These are phyloP conservation scores for Drosophila cardini DNA, from an alignment of 1,140 invertebrate species.

Conservation along the genomic window DNA sequence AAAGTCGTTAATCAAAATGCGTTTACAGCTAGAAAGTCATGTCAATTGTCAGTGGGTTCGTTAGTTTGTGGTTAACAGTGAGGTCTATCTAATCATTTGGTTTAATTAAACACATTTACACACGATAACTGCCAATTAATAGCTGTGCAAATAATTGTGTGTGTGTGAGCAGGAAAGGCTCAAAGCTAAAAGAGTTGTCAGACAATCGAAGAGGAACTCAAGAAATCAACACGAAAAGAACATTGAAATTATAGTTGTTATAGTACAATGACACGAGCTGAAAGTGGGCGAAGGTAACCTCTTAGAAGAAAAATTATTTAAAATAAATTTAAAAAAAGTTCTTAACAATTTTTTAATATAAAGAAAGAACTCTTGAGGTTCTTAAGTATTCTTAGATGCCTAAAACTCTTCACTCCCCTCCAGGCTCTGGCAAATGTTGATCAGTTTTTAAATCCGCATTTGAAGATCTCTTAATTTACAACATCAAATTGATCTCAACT, in stretches of 20 bases:
- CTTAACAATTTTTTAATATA: no score
- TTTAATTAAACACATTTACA: conserved; percentile 47
- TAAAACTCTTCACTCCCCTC: no score
- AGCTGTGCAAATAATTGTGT: conserved; percentile 15
- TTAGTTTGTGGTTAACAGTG: conserved; percentile 4
- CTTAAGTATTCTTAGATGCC: no score
- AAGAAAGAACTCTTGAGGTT: no score
- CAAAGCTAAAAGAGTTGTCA: conserved; percentile 22
- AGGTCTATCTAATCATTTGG: conserved; percentile 43
- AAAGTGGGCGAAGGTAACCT: no score
- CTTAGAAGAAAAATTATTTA: no score
- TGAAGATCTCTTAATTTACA: no score
- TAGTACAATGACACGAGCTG: conserved; percentile 18
- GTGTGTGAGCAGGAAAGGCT: not conserved
- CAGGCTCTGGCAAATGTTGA: no score
- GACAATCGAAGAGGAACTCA: conserved; percentile 15
- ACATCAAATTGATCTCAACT: no score
- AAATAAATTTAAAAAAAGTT: no score
- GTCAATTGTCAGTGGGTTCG: conserved; percentile 6
- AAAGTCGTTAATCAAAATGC: conserved; percentile 37
- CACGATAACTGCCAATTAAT: conserved; percentile 47
- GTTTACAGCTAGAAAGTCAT: conserved; percentile 7
- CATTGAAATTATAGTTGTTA: conserved; percentile 12
- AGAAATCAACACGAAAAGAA: not conserved
- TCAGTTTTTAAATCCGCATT: no score